Conservation (phyloP, 2,797 vertebrate species). For the Pangasius larnaudii region DNA sequence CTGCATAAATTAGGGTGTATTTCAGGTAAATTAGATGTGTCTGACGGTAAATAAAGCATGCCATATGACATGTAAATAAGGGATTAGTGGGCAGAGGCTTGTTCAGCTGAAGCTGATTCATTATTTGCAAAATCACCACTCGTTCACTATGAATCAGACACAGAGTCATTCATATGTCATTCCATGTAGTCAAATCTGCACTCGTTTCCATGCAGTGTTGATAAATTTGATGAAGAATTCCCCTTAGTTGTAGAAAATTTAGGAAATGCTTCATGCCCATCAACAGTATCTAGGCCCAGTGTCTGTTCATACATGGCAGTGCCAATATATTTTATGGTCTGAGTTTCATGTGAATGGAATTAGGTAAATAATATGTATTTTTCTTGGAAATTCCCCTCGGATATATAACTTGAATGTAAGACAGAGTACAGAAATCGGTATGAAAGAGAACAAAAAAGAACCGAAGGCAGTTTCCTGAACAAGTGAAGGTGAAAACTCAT, state of each 20-base stretch:
- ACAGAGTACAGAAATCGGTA: background rate
- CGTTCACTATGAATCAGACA: background rate
- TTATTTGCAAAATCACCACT: background rate
- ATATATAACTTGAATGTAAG: background rate
- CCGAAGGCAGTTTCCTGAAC: background rate
- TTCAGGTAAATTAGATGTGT: background rate
- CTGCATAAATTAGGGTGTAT: background rate
- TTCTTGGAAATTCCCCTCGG: background rate
- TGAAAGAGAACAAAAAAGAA: background rate
- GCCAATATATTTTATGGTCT: background rate
- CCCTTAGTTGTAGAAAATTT: background rate
- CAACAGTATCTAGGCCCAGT: constrained; percentile 27
- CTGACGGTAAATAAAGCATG: background rate
- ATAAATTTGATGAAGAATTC: background rate
- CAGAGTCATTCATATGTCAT: background rate
- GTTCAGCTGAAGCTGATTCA: background rate
- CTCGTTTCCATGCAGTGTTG: background rate
- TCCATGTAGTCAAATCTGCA: background rate
- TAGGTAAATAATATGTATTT: background rate
- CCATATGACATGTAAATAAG: background rate
- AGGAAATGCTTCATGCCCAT: constrained; percentile 46
- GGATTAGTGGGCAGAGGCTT: background rate
- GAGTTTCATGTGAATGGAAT: background rate
- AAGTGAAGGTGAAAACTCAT: background rate
- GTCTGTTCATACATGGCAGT: background rate